phyloP scores from a whole-genome alignment of 2,797 vertebrate genomes.

The Argentina silus region DNA sequence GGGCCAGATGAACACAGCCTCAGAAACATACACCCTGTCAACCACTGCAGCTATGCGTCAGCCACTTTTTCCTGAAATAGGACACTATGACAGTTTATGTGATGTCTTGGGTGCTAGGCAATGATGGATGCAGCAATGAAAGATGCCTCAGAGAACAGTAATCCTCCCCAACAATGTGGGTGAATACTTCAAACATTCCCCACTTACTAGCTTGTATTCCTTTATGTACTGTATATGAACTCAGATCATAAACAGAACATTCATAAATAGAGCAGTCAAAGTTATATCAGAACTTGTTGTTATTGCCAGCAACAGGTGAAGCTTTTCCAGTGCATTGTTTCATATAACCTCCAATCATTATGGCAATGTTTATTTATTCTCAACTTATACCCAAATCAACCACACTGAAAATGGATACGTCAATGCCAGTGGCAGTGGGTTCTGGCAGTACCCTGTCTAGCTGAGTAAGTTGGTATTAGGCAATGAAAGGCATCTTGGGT shows the following conservation, averaged over 20 bases:
- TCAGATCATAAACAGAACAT: not conserved
- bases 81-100: slow-evolving; percentile 26
- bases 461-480: not conserved
- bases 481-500: not conserved
- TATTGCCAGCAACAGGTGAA: slow-evolving; percentile 2
- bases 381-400: no score
- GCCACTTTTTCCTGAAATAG: slow-evolving; percentile 36
- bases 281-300: not conserved
- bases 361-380: no score
- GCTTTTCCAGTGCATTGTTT: not conserved
- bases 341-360: not conserved
- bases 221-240: not conserved
- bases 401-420: no score
- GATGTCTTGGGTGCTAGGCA: not conserved
- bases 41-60: slow-evolving; percentile 3
- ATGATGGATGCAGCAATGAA: slow-evolving; percentile 21
- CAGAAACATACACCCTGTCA: slow-evolving; percentile 31
- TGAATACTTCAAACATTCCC: not conserved
- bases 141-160: slow-evolving; percentile 4
- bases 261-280: not conserved
- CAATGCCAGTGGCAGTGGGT: not conserved
- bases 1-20: slow-evolving; percentile 30
- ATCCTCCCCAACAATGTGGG: not conserved
- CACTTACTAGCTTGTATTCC: not conserved
- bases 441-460: not conserved